These are phyloP conservation scores for Therioaphis trifolii DNA, from an alignment of 2,888 invertebrate genomes.

Conservation along the genomic window DNA sequence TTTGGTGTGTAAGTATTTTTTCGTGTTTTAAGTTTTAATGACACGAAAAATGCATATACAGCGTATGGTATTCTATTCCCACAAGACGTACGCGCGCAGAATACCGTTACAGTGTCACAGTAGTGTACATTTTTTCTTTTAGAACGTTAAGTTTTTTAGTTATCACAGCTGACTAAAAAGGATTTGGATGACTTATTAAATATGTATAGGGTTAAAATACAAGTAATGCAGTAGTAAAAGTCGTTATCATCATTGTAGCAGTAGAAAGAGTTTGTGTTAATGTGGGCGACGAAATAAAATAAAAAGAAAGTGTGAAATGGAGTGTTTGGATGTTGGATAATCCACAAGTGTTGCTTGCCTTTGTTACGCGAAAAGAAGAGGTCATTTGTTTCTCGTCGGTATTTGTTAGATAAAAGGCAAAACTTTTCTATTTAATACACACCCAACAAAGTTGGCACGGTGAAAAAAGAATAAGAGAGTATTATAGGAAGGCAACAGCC, in stretches of 20 bases:
- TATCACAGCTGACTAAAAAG: background rate
- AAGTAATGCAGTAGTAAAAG: background rate
- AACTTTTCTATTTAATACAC: slow-evolving; percentile 12
- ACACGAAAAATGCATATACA: background rate
- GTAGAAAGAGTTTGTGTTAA: slow-evolving; percentile 9
- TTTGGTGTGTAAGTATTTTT: background rate
- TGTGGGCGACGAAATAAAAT: background rate
- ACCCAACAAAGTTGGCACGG: too few species aligned
- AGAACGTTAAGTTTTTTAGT: slow-evolving; percentile 33
- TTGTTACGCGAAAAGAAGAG: background rate
- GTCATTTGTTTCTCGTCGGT: background rate
- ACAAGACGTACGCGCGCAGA: slow-evolving; percentile 6
- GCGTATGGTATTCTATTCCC: slow-evolving; percentile 28
- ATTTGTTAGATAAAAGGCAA: background rate
- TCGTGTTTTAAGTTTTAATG: background rate
- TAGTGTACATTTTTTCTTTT: background rate
- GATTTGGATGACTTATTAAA: slow-evolving; percentile 40
- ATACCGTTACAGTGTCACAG: background rate
- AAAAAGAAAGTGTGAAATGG: background rate
- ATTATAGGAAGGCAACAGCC: too few species aligned
- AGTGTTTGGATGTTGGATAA: background rate
- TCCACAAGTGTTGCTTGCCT: background rate
- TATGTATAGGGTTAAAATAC: slow-evolving; percentile 16
- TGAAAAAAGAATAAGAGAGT: too few species aligned
- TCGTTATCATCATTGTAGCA: background rate